Percentiles rank a stretch among this genome's conserved stretches.
Conservation (phyloP, 2,888 invertebrate genomes). For the Monoplex corrugatus region DNA sequence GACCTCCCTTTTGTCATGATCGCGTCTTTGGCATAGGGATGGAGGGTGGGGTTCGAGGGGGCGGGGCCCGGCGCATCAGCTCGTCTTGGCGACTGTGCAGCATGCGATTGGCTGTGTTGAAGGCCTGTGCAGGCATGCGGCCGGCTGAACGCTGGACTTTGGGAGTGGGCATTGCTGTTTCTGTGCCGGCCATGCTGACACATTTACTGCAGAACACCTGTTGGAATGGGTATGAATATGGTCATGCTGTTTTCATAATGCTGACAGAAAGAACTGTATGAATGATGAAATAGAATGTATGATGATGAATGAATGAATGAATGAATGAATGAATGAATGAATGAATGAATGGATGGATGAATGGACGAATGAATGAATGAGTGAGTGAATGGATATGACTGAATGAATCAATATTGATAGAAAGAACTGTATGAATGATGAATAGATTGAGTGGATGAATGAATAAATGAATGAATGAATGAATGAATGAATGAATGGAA, state of each 20-base stretch:
- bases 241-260: no score
- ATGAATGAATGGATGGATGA: no score
- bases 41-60: slow-evolving; percentile 75
- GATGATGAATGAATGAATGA: no score
- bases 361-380: no score
- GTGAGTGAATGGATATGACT: no score
- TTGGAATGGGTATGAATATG: background rate
- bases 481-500: no score
- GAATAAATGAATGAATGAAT: no score
- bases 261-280: background rate
- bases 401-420: no score
- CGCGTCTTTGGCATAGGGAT: slow-evolving; percentile 71
- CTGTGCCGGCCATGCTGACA: slow-evolving; percentile 13
- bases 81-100: slow-evolving; percentile 68
- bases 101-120: slow-evolving; percentile 65
- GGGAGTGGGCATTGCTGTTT: slow-evolving; percentile 18
- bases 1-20: slow-evolving; percentile 48
- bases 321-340: no score
- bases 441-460: no score
- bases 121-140: slow-evolving; percentile 66
- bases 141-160: slow-evolving; percentile 73
- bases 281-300: no score
- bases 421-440: no score
- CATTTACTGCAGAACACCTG: slow-evolving; percentile 28
- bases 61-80: slow-evolving; percentile 66